Conservation (phyloP, 2,797 vertebrate species). For the Sebastes nivosus region DNA sequence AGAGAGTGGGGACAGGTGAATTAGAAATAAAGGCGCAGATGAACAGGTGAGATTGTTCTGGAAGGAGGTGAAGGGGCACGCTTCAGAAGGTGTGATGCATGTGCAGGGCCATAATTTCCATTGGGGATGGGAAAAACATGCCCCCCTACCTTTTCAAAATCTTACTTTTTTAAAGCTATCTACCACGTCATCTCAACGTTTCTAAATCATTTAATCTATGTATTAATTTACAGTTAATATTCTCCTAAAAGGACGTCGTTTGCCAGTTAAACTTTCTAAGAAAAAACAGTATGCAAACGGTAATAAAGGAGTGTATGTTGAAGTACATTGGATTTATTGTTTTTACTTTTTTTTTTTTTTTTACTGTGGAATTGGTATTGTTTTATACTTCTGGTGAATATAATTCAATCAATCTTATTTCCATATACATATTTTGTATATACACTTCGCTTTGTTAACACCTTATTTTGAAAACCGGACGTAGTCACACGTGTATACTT, state of each 20-base stretch:
- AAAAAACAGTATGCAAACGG: no score
- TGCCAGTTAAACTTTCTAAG: no score
- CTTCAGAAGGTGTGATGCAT: not conserved
- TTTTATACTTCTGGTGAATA: no score
- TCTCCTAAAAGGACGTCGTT: not conserved
- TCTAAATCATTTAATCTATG: not conserved
- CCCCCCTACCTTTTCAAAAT: not conserved
- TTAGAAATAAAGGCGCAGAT: slow-evolving; percentile 25
- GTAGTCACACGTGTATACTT: no score
- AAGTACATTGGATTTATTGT: no score
- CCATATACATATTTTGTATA: no score
- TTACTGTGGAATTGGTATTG: no score
- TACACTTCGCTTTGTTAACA: no score
- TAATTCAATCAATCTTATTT: no score
- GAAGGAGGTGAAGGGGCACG: not conserved
- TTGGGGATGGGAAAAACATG: not conserved
- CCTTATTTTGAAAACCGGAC: no score
- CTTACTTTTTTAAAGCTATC: not conserved
- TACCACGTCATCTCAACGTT: not conserved
- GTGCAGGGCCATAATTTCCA: not conserved
- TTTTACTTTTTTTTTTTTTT: no score
- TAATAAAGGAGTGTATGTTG: no score
- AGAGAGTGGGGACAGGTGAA: slow-evolving; percentile 16
- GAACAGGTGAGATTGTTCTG: slow-evolving; percentile 47
- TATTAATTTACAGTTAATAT: not conserved